A percentile compares a stretch with the other conserved stretches of the same genome.
These are phyloP conservation scores for Yasuhikotakia modesta DNA, from an alignment of 2,797 vertebrate species.

Conservation along the genomic window DNA sequence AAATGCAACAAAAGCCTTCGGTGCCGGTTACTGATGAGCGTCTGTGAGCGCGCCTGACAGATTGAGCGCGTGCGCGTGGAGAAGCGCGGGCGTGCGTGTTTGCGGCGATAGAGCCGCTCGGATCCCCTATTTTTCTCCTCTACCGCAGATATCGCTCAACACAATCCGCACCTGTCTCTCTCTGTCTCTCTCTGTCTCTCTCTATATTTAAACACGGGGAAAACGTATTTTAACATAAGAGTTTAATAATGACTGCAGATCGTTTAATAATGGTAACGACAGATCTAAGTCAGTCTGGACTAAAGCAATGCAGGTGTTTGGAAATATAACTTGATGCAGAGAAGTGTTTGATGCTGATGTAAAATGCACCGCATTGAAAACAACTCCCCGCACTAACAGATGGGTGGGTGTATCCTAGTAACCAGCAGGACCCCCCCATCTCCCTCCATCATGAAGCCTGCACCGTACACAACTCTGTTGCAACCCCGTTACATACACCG, in stretches of 20 bases:
- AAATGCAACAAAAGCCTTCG: conserved; percentile 66
- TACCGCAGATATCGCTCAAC: conserved; percentile 53
- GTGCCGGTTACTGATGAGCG: conserved; percentile 17
- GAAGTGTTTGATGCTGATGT: conserved; percentile 71
- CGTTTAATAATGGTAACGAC: not conserved
- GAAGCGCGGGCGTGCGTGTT: conserved; percentile 46
- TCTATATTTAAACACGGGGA: conserved; percentile 31
- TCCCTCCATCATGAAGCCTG: conserved; percentile 70
- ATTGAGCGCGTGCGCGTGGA: conserved; percentile 57
- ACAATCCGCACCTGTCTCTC: conserved; percentile 70
- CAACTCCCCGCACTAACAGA: conserved; percentile 77
- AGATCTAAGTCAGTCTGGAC: not conserved
- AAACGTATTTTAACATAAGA: not conserved
- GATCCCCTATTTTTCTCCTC: conserved; percentile 28
- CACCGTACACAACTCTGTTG: not conserved
- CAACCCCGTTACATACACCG: not conserved
- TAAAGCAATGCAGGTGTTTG: not conserved
- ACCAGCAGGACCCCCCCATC: conserved; percentile 70
- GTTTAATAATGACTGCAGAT: not conserved
- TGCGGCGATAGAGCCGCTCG: conserved; percentile 32
- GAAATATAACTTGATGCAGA: too few relatives aligned
- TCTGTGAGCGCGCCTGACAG: conserved; percentile 7
- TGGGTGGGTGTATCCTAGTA: conserved; percentile 78
- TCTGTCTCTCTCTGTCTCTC: conserved; percentile 62
- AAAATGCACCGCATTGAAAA: conserved; percentile 75